phyloP scores from a whole-genome alignment of 1,140 invertebrate species.

The Agrypnia vestita region DNA sequence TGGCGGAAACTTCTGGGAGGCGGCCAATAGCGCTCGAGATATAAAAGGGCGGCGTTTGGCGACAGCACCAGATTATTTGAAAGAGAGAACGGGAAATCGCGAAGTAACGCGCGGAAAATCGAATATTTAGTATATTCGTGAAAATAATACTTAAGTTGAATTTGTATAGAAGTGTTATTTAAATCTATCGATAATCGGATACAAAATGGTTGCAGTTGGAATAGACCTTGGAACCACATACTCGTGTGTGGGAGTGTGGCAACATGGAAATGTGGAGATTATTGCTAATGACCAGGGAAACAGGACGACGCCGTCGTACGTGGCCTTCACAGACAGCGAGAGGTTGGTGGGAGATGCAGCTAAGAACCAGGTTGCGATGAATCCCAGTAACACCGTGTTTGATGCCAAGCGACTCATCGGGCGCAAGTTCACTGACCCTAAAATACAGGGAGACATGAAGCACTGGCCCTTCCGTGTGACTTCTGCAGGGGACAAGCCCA shows the following conservation, averaged over 20 bases:
- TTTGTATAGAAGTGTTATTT: no score
- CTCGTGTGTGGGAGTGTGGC: no score
- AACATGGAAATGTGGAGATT: no score
- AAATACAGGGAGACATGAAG: constrained; percentile 82
- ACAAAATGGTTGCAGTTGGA: constrained; percentile 79
- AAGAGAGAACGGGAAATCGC: not conserved
- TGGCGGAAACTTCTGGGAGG: constrained; percentile 34
- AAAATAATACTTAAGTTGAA: no score
- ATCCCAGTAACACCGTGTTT: no score
- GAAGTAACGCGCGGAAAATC: not conserved
- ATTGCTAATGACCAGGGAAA: no score
- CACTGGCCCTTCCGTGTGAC: constrained; percentile 84
- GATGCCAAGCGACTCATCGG: constrained; percentile 77
- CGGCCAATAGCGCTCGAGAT: constrained; percentile 40
- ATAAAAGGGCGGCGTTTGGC: not conserved
- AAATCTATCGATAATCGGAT: no score
- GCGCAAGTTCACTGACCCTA: constrained; percentile 80
- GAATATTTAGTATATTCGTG: no score
- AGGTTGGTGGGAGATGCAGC: constrained; percentile 85
- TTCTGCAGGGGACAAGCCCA: constrained; percentile 75
- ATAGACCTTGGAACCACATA: constrained; percentile 84
- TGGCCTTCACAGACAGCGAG: constrained; percentile 92
- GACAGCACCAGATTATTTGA: constrained; percentile 2
- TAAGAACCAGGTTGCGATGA: no score
- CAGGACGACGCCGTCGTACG: constrained; percentile 67